A percentile compares a stretch with the other conserved stretches of the same genome.
phyloP scores from a whole-genome alignment of 2,113 vertebrate genomes.

The Cephalopholis sonnerati region DNA sequence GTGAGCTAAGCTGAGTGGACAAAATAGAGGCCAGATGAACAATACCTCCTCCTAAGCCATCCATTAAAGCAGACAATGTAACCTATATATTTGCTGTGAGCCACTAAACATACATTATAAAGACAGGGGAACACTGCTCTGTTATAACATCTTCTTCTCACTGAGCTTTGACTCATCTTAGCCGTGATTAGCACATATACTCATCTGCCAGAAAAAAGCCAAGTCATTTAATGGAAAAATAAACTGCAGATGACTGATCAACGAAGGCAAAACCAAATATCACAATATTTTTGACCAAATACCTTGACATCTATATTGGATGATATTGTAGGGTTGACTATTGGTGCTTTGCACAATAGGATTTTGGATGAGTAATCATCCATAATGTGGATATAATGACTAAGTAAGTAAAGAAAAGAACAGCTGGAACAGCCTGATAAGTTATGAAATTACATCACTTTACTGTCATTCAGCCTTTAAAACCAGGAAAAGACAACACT shows the following conservation, averaged over 20 bases:
- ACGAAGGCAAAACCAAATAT: background rate
- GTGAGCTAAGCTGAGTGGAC: slow-evolving; percentile 59
- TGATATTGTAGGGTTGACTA: too few species aligned
- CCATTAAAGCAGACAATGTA: slow-evolving; percentile 25
- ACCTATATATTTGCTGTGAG: slow-evolving; percentile 32
- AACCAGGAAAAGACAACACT: too few species aligned
- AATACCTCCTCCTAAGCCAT: slow-evolving; percentile 29
- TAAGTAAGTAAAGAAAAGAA: too few species aligned
- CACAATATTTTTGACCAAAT: too few species aligned
- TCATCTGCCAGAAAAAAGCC: background rate
- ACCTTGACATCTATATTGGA: too few species aligned
- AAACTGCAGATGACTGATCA: background rate
- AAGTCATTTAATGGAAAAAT: background rate
- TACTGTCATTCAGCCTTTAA: too few species aligned
- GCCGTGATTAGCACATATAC: background rate
- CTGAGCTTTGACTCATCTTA: background rate
- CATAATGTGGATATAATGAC: too few species aligned
- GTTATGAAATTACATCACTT: too few species aligned
- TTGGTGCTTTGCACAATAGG: too few species aligned
- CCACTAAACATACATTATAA: slow-evolving; percentile 20
- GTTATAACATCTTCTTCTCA: slow-evolving; percentile 5
- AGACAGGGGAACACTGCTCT: background rate
- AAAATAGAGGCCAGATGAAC: slow-evolving; percentile 54
- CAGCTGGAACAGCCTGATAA: too few species aligned
- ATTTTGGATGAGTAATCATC: too few species aligned